phyloP scores from a whole-genome alignment of 2,888 invertebrate species.

The Sphinx pinastri region DNA sequence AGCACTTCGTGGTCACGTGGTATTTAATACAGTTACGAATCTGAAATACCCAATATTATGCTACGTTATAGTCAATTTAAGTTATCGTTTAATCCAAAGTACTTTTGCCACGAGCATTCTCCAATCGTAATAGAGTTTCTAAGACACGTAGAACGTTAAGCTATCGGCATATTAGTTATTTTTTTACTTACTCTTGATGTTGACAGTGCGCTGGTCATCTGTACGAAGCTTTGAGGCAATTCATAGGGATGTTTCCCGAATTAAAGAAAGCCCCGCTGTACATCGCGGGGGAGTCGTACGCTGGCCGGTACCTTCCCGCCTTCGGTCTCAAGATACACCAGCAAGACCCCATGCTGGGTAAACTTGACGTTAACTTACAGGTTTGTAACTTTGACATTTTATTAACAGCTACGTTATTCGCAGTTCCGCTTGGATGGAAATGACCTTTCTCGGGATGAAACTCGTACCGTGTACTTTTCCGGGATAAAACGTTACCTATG shows the following conservation, averaged over 20 bases:
- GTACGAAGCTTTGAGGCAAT: constrained; percentile 79
- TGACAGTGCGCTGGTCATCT: constrained; percentile 76
- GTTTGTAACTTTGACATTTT: constrained; percentile 47
- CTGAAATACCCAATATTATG: too few species aligned
- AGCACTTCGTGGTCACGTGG: too few species aligned
- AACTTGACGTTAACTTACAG: constrained; percentile 66
- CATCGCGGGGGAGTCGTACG: constrained; percentile 86
- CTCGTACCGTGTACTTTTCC: too few species aligned
- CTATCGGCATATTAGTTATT: too few species aligned
- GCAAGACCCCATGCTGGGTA: constrained; percentile 43
- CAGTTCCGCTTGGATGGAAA: background rate
- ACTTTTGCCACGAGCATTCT: too few species aligned
- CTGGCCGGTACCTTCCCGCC: constrained; percentile 81
- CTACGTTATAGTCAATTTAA: too few species aligned
- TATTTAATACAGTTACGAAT: too few species aligned
- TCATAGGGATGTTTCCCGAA: constrained; percentile 84
- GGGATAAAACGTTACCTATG: too few species aligned
- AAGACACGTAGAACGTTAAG: too few species aligned
- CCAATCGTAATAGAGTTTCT: too few species aligned
- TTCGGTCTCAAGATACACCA: constrained; percentile 70
- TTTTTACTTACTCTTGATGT: constrained; percentile 23
- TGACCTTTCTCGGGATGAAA: background rate
- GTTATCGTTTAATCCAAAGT: too few species aligned
- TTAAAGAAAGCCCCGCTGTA: constrained; percentile 82
- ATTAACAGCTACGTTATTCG: background rate